Evolutionary conservation across 1,140 invertebrate genomes (phyloP), one percentile per base, ranked within the genome.

Genomic region (Pogonognathellus flavescens): DNA sequence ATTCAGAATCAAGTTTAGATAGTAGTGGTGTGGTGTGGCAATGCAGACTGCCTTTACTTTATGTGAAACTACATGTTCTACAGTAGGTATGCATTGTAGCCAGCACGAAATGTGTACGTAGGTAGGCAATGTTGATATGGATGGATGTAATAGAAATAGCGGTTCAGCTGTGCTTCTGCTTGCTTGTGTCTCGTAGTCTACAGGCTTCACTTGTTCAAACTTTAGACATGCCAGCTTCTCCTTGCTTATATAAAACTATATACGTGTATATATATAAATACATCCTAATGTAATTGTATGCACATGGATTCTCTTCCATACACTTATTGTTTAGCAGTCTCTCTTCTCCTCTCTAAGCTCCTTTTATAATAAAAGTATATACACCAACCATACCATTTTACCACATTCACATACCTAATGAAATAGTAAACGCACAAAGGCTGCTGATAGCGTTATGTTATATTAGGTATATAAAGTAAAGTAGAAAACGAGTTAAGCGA

Each of bases 131-230:
- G 10, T 20, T 76, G 70, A 66, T 66, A 25, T 66, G 62, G 62
- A 66, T 76, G 70, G 70, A 66, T 76, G 70, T 25, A 31, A 76
- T 76, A 31, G 41, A 31, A 76, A 76, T 76, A 76, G 70, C 70
- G 70, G 70, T 76, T 76, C 70, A 76, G 70, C 70, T 76, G 70
- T 76, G 70, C 70, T 76, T 76, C 49, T 76, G 70, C 70, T 76
- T 76, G 70, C 70, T 76, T 31, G 70, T 76, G 70, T 76, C 70
- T 76, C 53, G 3, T n/a, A 14, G 53, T 57, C 11, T 57, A n/a
- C n/a, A n/a, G n/a, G 31, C 25, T 70, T 70, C 20, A 66, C 41
- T 41, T 76, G 70, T 31, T 31, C 49, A 41, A 31, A n/a, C 70
- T 41, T 50, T 31, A 41, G 31, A 25, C 70, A 76, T 76, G 70